Percentiles rank a stretch among this genome's conserved stretches.
Evolutionary conservation across 2,797 vertebrate species (phyloP).

Genomic region (Rachycentron canadum): DNA sequence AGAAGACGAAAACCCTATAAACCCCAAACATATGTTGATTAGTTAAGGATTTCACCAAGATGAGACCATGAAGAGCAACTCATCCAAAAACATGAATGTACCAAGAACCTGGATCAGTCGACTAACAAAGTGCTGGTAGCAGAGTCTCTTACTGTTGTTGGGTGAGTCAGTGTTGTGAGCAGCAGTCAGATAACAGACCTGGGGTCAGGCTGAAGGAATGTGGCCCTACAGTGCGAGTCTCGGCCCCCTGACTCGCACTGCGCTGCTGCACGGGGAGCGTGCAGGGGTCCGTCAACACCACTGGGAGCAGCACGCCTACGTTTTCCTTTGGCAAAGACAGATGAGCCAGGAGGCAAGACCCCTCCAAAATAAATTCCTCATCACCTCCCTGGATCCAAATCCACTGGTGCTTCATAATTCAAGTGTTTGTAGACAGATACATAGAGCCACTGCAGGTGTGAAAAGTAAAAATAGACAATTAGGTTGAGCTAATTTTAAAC

Average conservation of each 20-base stretch:
- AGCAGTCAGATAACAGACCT: slow-evolving; percentile 36
- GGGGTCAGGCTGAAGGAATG: slow-evolving; percentile 57
- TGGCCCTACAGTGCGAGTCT: slow-evolving; percentile 51
- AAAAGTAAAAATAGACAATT: too few species aligned
- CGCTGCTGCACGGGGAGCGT: not conserved
- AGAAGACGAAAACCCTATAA: too few species aligned
- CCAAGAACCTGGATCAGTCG: not conserved
- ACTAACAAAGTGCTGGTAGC: not conserved
- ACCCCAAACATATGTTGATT: slow-evolving; percentile 1
- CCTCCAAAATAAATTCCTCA: not conserved
- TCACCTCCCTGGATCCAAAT: not conserved
- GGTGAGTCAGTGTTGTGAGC: slow-evolving; percentile 42
- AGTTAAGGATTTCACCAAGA: not conserved
- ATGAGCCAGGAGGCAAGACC: slow-evolving; percentile 6
- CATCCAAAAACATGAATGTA: not conserved
- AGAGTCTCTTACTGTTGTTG: not conserved
- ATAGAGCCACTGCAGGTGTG: too few species aligned
- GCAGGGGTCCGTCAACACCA: slow-evolving; percentile 13
- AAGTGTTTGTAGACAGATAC: too few species aligned
- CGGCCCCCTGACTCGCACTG: slow-evolving; percentile 54
- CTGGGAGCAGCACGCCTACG: not conserved
- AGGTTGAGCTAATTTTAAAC: not conserved
- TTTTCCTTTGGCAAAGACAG: not conserved
- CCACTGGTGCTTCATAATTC: too few species aligned
- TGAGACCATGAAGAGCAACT: not conserved